These are phyloP conservation scores for Alces alces DNA, from an alignment of 2,113 vertebrate genomes.

Conservation along the genomic window DNA sequence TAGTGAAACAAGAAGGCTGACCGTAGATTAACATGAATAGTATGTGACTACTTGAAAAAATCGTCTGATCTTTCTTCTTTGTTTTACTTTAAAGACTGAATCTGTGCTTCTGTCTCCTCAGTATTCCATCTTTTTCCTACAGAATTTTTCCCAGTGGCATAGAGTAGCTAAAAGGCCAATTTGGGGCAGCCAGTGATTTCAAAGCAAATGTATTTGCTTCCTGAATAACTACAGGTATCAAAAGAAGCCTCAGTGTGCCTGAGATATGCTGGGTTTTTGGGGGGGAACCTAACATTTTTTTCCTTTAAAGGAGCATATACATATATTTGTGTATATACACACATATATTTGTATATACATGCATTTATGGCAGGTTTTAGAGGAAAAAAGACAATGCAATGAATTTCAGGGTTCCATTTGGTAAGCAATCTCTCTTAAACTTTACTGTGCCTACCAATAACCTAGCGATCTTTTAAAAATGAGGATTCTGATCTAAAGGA, in stretches of 20 bases:
- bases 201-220: slow-evolving; percentile 36
- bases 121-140: not conserved
- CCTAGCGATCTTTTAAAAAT: not conserved
- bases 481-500: not conserved
- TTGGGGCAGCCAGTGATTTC: not conserved
- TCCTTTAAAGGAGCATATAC: not conserved
- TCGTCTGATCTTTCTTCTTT: not conserved
- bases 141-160: not conserved
- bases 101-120: not conserved
- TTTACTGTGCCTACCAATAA: not conserved
- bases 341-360: not conserved
- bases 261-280: not conserved
- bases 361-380: slow-evolving; percentile 33
- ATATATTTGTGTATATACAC: not conserved
- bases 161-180: slow-evolving; percentile 20
- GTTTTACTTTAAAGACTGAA: not conserved
- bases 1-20: not conserved
- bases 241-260: not conserved
- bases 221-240: not conserved
- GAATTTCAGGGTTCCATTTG: not conserved
- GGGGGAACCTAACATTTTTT: not conserved
- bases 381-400: not conserved
- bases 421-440: not conserved
- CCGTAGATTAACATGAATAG: not conserved
- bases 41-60: not conserved